phyloP scores from a whole-genome alignment of 2,113 vertebrate genomes.

The Clarias macrocephalus region DNA sequence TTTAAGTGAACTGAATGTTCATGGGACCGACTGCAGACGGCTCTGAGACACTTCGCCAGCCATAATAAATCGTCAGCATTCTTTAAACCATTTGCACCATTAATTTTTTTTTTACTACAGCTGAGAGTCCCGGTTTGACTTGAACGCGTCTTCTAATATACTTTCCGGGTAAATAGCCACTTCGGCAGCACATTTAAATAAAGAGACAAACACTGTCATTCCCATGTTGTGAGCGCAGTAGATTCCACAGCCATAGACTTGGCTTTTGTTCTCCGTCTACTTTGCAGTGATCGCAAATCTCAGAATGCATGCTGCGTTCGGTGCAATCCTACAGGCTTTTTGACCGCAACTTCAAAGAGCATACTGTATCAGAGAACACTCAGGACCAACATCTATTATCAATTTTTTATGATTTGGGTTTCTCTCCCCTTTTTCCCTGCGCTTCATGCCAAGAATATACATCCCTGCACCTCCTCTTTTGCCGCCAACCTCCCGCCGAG shows the following conservation, averaged over 20 bases:
- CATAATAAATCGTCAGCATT: too few relatives aligned
- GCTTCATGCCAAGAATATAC: slow-evolving; percentile 56
- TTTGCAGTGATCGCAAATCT: slow-evolving; percentile 50
- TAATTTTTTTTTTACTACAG: too few relatives aligned
- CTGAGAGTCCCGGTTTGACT: too few relatives aligned
- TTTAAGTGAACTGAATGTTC: too few relatives aligned
- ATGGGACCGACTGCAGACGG: too few relatives aligned
- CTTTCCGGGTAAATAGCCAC: not conserved
- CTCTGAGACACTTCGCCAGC: too few relatives aligned
- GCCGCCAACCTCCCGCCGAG: slow-evolving; percentile 54
- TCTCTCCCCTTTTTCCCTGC: slow-evolving; percentile 27
- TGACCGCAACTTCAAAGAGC: slow-evolving; percentile 72
- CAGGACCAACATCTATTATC: slow-evolving; percentile 58
- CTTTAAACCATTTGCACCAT: too few relatives aligned
- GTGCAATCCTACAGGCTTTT: slow-evolving; percentile 52
- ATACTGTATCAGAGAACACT: slow-evolving; percentile 65
- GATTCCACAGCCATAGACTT: not conserved
- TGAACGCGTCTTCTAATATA: too few relatives aligned
- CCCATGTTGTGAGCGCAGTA: not conserved
- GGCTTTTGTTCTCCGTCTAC: slow-evolving; percentile 32
- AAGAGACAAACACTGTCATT: not conserved
- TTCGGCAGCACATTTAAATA: slow-evolving; percentile 14
- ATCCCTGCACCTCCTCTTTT: slow-evolving; percentile 29
- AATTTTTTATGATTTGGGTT: slow-evolving; percentile 58
- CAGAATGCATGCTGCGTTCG: slow-evolving; percentile 36